These are phyloP conservation scores for Peromyscus melanophrys DNA, from an alignment of 2,797 vertebrate species.

Conservation along the genomic window DNA sequence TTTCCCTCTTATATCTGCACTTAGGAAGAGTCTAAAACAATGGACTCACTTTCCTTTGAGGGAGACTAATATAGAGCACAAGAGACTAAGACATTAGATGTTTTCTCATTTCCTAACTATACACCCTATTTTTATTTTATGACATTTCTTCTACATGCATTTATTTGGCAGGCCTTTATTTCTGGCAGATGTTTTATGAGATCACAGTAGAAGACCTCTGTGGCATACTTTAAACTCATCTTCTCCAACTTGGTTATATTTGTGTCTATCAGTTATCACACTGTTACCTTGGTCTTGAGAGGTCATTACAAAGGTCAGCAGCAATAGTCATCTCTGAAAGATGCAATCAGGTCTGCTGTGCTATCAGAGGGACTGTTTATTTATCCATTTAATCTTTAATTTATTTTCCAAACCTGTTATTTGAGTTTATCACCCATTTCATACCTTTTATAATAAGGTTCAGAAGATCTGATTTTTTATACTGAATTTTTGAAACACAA, in stretches of 20 bases:
- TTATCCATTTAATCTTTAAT: conserved; percentile 80
- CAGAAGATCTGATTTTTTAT: conserved; percentile 55
- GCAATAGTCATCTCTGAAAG: conserved; percentile 63
- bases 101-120: background rate
- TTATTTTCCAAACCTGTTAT: conserved; percentile 78
- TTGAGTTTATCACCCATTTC: conserved; percentile 79
- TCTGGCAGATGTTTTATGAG: background rate
- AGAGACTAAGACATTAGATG: background rate
- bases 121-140: conserved; percentile 37
- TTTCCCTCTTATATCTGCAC: background rate
- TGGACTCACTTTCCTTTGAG: conserved; percentile 22
- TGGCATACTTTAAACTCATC: background rate
- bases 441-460: conserved; percentile 74
- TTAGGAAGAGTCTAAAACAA: conserved; percentile 47
- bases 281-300: conserved; percentile 58
- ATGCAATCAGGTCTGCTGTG: conserved; percentile 62
- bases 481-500: conserved; percentile 64
- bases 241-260: conserved; percentile 21
- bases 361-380: conserved; percentile 55
- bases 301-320: conserved; percentile 73
- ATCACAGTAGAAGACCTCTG: background rate
- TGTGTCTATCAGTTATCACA: conserved; percentile 63
- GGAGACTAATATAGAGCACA: conserved; percentile 19
- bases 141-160: background rate
- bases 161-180: conserved; percentile 54